phyloP scores from a whole-genome alignment of 2,888 invertebrate genomes.

The Campoplex nolae region DNA sequence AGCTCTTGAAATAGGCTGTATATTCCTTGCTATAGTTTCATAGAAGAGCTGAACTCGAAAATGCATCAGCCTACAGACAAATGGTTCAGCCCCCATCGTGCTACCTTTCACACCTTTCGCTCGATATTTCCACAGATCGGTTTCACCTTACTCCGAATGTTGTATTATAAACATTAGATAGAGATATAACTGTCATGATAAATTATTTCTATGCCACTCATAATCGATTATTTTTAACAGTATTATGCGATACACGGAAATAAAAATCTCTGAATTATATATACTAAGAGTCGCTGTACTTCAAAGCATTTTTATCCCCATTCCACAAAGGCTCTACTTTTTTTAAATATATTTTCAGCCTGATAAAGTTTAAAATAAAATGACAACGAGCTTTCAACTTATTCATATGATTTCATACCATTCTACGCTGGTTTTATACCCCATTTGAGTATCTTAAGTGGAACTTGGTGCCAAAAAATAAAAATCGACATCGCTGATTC shows the following conservation, averaged over 20 bases:
- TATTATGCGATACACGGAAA: not conserved
- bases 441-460: conserved; percentile 11
- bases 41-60: not conserved
- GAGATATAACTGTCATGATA: conserved; percentile 2
- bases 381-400: not conserved
- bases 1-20: not conserved
- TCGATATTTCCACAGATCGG: conserved; percentile 24
- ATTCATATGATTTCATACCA: not conserved
- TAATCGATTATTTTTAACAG: conserved; percentile 4
- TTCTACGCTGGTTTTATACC: not conserved
- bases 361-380: not conserved
- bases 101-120: conserved; percentile 18
- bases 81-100: not conserved
- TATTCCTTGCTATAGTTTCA: not conserved
- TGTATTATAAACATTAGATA: not conserved
- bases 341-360: not conserved
- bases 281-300: not conserved
- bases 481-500: conserved; percentile 7
- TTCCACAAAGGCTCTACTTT: not conserved
- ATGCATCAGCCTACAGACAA: not conserved
- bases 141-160: not conserved
- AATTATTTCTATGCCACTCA: conserved; percentile 6
- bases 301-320: not conserved
- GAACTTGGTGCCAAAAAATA: not conserved
- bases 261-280: not conserved